Evolutionary conservation across 2,797 vertebrate genomes (phyloP).

Genomic region (Periophthalmus magnuspinnatus): DNA sequence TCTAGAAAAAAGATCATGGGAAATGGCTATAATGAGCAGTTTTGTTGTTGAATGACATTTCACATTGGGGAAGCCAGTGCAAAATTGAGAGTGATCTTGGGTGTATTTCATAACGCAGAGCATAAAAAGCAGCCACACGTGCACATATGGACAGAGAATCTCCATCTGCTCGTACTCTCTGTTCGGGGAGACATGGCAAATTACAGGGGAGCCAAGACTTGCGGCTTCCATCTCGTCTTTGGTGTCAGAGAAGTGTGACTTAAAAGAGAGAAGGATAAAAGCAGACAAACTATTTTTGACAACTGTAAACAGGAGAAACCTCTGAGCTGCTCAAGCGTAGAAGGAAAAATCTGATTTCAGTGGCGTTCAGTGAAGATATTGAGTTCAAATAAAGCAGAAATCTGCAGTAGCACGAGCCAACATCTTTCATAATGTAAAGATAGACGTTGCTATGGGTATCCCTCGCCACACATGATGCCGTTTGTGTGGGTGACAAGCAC

Average conservation of each 20-base stretch:
- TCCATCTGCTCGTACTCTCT: conserved; percentile 68
- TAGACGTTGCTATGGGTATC: conserved; percentile 14
- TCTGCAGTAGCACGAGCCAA: conserved; percentile 6
- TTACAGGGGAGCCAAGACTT: conserved; percentile 70
- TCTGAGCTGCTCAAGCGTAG: conserved; percentile 39
- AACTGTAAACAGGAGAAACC: conserved; percentile 54
- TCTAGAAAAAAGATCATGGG: neutral
- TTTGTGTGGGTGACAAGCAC: conserved; percentile 21
- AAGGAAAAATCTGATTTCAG: conserved; percentile 17
- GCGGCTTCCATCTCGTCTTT: conserved; percentile 67
- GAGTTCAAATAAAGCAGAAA: conserved; percentile 18
- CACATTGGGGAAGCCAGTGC: conserved; percentile 25
- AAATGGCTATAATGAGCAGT: conserved; percentile 16
- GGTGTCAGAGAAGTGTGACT: conserved; percentile 67
- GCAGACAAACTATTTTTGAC: conserved; percentile 64
- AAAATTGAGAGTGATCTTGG: conserved; percentile 49
- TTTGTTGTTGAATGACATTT: conserved; percentile 38
- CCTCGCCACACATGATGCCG: conserved; percentile 39
- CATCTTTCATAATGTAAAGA: conserved; percentile 13
- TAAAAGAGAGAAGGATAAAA: conserved; percentile 63
- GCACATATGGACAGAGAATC: conserved; percentile 46
- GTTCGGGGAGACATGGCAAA: conserved; percentile 66
- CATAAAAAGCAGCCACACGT: neutral
- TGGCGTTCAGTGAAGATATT: conserved; percentile 30
- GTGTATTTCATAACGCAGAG: conserved; percentile 47